These are phyloP conservation scores for Zootermopsis nevadensis DNA, from an alignment of 2,888 invertebrate species.

Conservation along the genomic window DNA sequence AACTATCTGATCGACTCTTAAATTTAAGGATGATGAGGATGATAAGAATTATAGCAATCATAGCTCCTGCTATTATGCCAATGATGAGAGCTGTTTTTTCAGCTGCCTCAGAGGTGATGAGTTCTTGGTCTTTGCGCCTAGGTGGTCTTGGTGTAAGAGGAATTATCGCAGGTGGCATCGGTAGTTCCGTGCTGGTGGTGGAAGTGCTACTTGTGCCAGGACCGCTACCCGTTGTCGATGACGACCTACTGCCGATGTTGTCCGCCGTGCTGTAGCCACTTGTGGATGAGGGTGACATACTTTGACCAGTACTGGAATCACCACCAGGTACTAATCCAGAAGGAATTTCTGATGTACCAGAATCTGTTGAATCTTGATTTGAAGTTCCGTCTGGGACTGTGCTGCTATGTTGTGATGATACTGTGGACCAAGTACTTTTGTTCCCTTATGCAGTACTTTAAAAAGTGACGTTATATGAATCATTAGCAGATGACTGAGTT, in stretches of 20 bases:
- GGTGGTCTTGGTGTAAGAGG: slow-evolving; percentile 58
- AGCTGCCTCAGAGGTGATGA: slow-evolving; percentile 75
- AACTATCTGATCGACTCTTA: slow-evolving; percentile 85
- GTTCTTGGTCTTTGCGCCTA: slow-evolving; percentile 60
- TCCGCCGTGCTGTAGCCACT: background rate
- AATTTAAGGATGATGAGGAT: slow-evolving; percentile 91
- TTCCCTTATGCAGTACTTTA: slow-evolving; percentile 18
- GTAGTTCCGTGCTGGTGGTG: slow-evolving; percentile 56
- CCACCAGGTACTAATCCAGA: slow-evolving; percentile 8
- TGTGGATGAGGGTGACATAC: background rate
- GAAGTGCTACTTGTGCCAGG: slow-evolving; percentile 56
- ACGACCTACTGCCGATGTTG: background rate
- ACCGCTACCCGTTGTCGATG: slow-evolving; percentile 47
- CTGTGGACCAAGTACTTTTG: background rate
- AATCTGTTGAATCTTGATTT: slow-evolving; percentile 1
- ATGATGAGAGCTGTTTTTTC: slow-evolving; percentile 83
- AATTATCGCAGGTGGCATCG: slow-evolving; percentile 58
- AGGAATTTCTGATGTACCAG: slow-evolving; percentile 50
- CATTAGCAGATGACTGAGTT: no score
- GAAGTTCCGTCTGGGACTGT: slow-evolving; percentile 20
- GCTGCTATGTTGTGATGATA: slow-evolving; percentile 29
- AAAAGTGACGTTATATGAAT: no score
- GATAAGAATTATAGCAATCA: slow-evolving; percentile 90
- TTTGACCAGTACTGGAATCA: background rate
- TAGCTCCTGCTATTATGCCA: slow-evolving; percentile 89